Conservation (phyloP, 2,888 invertebrate species). For the Lamproptera curius region DNA sequence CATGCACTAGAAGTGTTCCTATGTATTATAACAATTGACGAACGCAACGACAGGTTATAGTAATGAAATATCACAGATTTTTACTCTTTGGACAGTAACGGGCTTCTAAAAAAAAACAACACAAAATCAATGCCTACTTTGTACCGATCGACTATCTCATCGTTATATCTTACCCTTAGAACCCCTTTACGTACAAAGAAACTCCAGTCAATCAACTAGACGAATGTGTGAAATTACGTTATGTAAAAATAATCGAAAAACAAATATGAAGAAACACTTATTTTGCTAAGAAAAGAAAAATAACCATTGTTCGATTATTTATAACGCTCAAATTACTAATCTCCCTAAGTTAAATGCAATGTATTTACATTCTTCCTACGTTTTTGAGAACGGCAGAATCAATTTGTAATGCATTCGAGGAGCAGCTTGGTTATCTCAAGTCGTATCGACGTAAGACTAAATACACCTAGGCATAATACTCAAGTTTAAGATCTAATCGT, state of each 20-base stretch:
- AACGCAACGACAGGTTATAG: slow-evolving; percentile 75
- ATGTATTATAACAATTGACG: slow-evolving; percentile 75
- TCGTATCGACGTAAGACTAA: slow-evolving; percentile 57
- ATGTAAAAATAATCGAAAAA: slow-evolving; percentile 56
- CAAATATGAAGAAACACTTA: slow-evolving; percentile 62
- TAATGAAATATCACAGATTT: slow-evolving; percentile 78
- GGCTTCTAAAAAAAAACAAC: slow-evolving; percentile 60
- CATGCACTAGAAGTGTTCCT: slow-evolving; percentile 59
- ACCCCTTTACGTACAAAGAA: slow-evolving; percentile 73
- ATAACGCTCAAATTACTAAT: slow-evolving; percentile 62
- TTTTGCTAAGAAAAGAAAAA: slow-evolving; percentile 62
- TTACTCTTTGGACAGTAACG: slow-evolving; percentile 77
- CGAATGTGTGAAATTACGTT: slow-evolving; percentile 62
- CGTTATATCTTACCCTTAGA: slow-evolving; percentile 52
- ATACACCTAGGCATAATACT: slow-evolving; percentile 67
- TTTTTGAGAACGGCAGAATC: slow-evolving; percentile 55
- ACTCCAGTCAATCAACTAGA: slow-evolving; percentile 61
- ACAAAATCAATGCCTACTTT: slow-evolving; percentile 53
- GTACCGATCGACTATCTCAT: slow-evolving; percentile 59
- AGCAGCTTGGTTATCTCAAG: slow-evolving; percentile 44
- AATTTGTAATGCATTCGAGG: slow-evolving; percentile 46
- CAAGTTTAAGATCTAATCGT: slow-evolving; percentile 70
- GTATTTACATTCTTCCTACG: slow-evolving; percentile 64
- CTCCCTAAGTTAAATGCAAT: slow-evolving; percentile 70
- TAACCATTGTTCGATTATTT: slow-evolving; percentile 59